Percentiles rank a stretch among this genome's conserved stretches.
Conservation (phyloP, 1,140 invertebrate genomes). For the Asobara japonica region DNA sequence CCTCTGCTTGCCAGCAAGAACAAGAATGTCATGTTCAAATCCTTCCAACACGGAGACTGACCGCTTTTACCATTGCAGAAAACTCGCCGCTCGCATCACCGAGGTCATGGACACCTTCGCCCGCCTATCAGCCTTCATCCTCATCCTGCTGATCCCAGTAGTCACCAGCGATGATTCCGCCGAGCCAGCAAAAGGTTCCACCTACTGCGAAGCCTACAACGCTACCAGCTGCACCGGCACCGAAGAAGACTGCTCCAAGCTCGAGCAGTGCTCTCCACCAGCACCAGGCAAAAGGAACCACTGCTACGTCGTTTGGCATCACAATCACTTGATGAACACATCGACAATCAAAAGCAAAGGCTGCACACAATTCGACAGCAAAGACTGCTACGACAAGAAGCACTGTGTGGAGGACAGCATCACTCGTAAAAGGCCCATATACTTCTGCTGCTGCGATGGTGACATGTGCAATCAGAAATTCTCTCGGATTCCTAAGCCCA, state of each 20-base stretch:
- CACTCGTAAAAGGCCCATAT: slow-evolving; percentile 72
- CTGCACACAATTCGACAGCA: slow-evolving; percentile 83
- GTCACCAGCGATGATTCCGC: too few relatives aligned
- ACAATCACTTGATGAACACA: slow-evolving; percentile 66
- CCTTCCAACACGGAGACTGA: too few relatives aligned
- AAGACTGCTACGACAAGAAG: slow-evolving; percentile 77
- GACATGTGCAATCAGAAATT: slow-evolving; percentile 88
- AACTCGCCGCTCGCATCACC: too few relatives aligned
- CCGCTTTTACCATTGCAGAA: too few relatives aligned
- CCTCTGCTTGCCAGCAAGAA: too few relatives aligned
- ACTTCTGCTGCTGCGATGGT: slow-evolving; percentile 92
- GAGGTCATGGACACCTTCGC: too few relatives aligned
- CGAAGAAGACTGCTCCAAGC: slow-evolving; percentile 64
- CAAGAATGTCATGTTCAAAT: too few relatives aligned
- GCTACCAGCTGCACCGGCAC: slow-evolving; percentile 67
- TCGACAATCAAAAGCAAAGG: slow-evolving; percentile 74
- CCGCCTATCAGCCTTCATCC: too few relatives aligned
- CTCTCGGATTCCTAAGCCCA: slow-evolving; percentile 76
- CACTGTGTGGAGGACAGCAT: slow-evolving; percentile 75
- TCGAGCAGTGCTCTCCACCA: slow-evolving; percentile 67
- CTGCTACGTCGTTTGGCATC: slow-evolving; percentile 78
- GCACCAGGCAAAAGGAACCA: slow-evolving; percentile 69
- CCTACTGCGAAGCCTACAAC: slow-evolving; percentile 73
- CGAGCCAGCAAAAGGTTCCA: slow-evolving; percentile 62
- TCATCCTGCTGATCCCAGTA: too few relatives aligned